Evolutionary conservation across 2,888 invertebrate species (phyloP).

Genomic region (Aspidapion aeneum): DNA sequence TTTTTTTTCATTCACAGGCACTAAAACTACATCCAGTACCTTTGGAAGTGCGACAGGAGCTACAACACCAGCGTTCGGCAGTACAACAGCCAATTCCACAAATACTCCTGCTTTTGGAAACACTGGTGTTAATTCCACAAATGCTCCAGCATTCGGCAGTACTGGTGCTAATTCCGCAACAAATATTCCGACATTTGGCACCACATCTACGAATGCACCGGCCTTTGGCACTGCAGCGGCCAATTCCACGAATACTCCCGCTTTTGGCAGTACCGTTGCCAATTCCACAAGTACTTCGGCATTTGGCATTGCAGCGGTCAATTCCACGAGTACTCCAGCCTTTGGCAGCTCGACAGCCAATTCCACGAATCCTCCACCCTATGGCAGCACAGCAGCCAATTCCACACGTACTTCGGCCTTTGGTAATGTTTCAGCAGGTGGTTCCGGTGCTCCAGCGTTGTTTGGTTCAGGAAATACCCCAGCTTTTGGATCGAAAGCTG

Average conservation of each 20-base stretch:
- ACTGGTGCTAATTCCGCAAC: background rate
- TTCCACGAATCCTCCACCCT: background rate
- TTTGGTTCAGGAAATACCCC: background rate
- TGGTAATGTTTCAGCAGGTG: background rate
- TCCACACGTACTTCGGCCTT: background rate
- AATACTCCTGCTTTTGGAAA: background rate
- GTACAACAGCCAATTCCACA: constrained; percentile 1
- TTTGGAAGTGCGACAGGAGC: constrained; percentile 1
- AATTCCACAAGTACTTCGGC: background rate
- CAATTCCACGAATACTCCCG: background rate
- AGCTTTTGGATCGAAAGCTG: background rate
- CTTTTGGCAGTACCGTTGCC: background rate
- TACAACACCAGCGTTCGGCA: no score
- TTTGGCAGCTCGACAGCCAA: constrained; percentile 1
- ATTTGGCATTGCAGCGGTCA: background rate
- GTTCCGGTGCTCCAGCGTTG: background rate
- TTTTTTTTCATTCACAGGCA: no score
- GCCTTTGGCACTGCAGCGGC: constrained; percentile 4
- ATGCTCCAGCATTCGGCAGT: background rate
- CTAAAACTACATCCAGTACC: no score
- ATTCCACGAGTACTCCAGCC: no score
- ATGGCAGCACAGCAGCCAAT: no score
- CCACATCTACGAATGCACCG: no score
- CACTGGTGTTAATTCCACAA: no score
- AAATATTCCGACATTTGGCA: background rate